These are phyloP conservation scores for Thaumetopoea pityocampa DNA, from an alignment of 1,140 invertebrate species.

Conservation along the genomic window DNA sequence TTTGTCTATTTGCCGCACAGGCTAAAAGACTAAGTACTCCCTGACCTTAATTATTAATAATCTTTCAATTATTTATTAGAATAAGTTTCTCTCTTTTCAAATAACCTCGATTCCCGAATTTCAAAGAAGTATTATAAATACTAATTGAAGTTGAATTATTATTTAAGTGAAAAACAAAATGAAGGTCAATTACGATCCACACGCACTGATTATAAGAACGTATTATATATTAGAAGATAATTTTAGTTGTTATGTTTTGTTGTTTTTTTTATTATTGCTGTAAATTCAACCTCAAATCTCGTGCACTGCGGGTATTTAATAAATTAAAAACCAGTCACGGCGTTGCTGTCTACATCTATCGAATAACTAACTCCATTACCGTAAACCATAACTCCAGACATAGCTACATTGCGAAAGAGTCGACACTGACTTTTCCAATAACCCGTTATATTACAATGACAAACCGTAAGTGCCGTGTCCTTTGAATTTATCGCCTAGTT, in stretches of 20 bases:
- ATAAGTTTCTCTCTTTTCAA: no score
- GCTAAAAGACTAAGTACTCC: no score
- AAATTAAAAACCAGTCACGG: constrained; percentile 29
- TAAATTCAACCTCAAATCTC: no score
- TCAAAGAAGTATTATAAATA: no score
- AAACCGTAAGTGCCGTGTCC: constrained; percentile 4
- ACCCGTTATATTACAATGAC: constrained; percentile 2
- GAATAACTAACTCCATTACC: constrained; percentile 8
- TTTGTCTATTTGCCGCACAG: no score
- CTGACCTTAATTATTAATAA: no score
- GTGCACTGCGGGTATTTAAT: constrained; percentile 19
- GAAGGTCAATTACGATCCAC: no score
- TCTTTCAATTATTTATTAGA: no score
- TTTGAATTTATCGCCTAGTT: constrained; percentile 30
- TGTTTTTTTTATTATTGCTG: no score
- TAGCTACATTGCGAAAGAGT: constrained; percentile 19
- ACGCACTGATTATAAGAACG: background rate
- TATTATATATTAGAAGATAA: background rate
- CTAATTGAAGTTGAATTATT: no score
- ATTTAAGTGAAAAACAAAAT: no score
- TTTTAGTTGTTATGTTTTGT: background rate
- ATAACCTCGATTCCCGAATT: no score
- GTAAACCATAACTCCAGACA: constrained; percentile 9
- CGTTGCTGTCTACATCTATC: constrained; percentile 7
- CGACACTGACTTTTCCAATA: constrained; percentile 8